phyloP scores from a whole-genome alignment of 2,797 vertebrate genomes.

The Linurgus olivaceus region DNA sequence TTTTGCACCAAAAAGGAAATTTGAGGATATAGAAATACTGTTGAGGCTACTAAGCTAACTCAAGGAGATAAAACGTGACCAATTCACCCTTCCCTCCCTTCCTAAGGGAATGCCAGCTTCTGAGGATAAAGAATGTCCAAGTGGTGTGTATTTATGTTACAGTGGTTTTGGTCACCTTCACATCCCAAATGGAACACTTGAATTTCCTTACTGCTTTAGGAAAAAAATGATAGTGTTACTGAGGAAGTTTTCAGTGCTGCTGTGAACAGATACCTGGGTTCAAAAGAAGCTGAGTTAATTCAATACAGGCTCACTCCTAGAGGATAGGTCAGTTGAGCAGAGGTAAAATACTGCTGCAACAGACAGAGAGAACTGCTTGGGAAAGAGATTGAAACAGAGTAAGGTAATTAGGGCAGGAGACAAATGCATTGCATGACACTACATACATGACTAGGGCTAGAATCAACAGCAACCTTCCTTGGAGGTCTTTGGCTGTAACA shows the following conservation, averaged over 20 bases:
- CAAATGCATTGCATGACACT: background rate
- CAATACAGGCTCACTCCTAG: background rate
- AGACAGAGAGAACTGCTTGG: background rate
- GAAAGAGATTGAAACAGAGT: background rate
- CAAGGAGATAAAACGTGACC: background rate
- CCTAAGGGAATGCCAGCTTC: background rate
- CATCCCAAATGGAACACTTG: background rate
- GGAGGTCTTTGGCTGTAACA: conserved; percentile 21
- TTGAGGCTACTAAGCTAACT: background rate
- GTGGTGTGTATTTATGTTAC: background rate
- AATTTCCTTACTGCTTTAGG: background rate
- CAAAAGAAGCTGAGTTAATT: background rate
- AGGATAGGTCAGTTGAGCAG: background rate
- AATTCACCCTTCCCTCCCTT: background rate
- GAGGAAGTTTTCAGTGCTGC: background rate
- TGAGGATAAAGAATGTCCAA: background rate
- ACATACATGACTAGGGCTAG: background rate
- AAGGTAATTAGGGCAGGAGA: conserved; percentile 26
- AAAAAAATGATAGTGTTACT: background rate
- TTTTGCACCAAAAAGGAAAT: background rate
- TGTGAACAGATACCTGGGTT: background rate
- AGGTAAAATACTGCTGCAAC: background rate
- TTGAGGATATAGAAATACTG: background rate
- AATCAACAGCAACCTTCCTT: background rate
- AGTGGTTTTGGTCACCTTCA: background rate